These are phyloP conservation scores for Hucho hucho DNA, from an alignment of 2,113 vertebrate genomes.

Conservation along the genomic window DNA sequence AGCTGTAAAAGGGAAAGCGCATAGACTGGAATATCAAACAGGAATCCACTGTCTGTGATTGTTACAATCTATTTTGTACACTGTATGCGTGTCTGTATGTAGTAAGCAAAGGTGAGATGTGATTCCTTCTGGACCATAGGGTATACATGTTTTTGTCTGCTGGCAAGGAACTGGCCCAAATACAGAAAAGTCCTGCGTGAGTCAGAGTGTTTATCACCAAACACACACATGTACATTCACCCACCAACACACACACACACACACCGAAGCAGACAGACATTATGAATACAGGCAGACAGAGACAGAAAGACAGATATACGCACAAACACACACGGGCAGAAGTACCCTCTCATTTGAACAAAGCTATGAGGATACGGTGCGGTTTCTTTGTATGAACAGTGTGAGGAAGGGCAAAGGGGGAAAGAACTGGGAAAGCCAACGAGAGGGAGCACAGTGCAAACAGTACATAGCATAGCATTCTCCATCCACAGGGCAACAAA, in stretches of 20 bases:
- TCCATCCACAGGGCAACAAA: slow-evolving; percentile 58
- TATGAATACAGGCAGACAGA: no score
- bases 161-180: neutral
- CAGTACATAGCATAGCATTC: neutral
- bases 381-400: no score
- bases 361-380: no score
- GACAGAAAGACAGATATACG: no score
- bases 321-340: no score
- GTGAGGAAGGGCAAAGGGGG: neutral
- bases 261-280: no score
- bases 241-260: no score
- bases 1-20: slow-evolving; percentile 31
- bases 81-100: slow-evolving; percentile 3
- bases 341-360: no score
- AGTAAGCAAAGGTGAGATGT: slow-evolving; percentile 5
- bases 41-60: slow-evolving; percentile 10
- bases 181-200: no score
- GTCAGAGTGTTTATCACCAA: no score
- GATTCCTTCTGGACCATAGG: neutral
- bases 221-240: no score
- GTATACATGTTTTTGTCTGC: neutral
- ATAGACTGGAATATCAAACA: slow-evolving; percentile 2
- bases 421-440: neutral
- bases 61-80: slow-evolving; percentile 12
- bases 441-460: neutral